These are phyloP conservation scores for Drosophila silvestris DNA, from an alignment of 2,888 invertebrate species.

Conservation along the genomic window DNA sequence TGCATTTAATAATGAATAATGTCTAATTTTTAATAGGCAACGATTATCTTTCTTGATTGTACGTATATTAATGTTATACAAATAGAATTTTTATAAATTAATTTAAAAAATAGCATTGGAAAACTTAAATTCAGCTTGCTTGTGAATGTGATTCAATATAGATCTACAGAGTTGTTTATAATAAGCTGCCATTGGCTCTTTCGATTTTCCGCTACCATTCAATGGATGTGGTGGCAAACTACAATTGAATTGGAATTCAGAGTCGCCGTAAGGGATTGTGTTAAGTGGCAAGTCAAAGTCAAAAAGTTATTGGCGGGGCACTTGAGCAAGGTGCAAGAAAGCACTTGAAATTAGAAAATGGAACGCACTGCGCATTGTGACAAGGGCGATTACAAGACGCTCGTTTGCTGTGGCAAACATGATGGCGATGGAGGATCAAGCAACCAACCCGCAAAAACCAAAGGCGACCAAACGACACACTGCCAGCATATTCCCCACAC, in stretches of 20 bases:
- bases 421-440: constrained; percentile 36
- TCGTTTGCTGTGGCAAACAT: constrained; percentile 34
- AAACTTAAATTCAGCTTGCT: not conserved
- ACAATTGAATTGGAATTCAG: constrained; percentile 27
- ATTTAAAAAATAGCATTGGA: not conserved
- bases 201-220: constrained; percentile 9
- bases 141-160: not conserved
- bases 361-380: constrained; percentile 53
- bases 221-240: constrained; percentile 36
- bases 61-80: not conserved
- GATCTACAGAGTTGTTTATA: not conserved
- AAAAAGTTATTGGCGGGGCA: constrained; percentile 44
- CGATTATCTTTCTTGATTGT: fast-evolving
- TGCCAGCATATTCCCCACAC: constrained; percentile 32
- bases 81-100: not conserved
- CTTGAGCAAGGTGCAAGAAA: constrained; percentile 63
- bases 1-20: not conserved
- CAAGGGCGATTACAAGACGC: constrained; percentile 63
- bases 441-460: constrained; percentile 58
- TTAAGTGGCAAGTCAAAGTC: constrained; percentile 58
- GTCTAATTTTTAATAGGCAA: not conserved
- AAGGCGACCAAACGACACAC: constrained; percentile 67
- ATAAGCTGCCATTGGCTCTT: constrained; percentile 12
- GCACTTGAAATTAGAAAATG: constrained; percentile 76
- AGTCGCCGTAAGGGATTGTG: constrained; percentile 39